Evolutionary conservation across 2,888 invertebrate genomes (phyloP).

Genomic region (Ischnus inquisitorius): DNA sequence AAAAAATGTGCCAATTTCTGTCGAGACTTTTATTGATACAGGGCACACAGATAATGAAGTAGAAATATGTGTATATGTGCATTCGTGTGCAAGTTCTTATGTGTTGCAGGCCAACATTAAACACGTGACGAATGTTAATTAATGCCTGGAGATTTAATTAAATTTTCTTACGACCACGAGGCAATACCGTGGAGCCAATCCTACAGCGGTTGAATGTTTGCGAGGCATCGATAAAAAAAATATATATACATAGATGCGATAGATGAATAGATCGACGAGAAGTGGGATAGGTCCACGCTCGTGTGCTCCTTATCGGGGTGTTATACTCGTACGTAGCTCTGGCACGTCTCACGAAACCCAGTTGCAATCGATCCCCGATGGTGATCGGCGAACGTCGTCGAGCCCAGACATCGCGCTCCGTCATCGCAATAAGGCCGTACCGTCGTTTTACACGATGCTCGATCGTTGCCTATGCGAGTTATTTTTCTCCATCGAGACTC

Average conservation of each 20-base stretch:
- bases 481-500: conserved; percentile 1
- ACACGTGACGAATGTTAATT: conserved; percentile 72
- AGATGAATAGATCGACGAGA: conserved; percentile 33
- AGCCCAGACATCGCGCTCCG: conserved; percentile 37
- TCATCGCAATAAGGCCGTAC: conserved; percentile 37
- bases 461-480: conserved; percentile 6
- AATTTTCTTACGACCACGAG: conserved; percentile 66
- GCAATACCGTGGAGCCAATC: conserved; percentile 59
- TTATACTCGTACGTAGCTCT: conserved; percentile 48
- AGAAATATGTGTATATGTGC: neutral
- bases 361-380: conserved; percentile 62
- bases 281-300: conserved; percentile 9
- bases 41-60: neutral
- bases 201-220: conserved; percentile 28
- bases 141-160: conserved; percentile 70
- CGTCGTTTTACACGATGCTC: conserved; percentile 19
- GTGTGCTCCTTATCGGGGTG: conserved; percentile 67
- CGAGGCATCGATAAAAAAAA: conserved; percentile 46
- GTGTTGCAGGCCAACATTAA: conserved; percentile 53
- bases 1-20: neutral
- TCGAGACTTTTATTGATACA: neutral
- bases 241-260: conserved; percentile 24
- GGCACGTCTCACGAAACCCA: conserved; percentile 49
- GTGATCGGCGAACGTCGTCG: conserved; percentile 39
- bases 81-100: neutral